Evolutionary conservation across 1,140 invertebrate species (phyloP), one percentile per base, ranked within the genome.

Genomic region (Microplitis mediator): DNA sequence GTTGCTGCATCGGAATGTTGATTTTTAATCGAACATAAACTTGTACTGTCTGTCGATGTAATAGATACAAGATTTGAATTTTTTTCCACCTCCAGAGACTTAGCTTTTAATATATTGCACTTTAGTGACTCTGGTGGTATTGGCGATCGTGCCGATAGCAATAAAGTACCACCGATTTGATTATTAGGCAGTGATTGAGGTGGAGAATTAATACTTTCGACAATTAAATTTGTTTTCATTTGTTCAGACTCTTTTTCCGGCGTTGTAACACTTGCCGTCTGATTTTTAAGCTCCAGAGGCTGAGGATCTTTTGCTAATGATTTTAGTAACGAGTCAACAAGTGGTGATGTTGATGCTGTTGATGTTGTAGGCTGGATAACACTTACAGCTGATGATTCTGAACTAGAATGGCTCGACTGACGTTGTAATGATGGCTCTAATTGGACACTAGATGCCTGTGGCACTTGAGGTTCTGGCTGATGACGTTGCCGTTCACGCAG

Each of bases 81-180:
- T 63, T 86, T 86, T 4, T 77, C 79, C 35, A 82, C 79, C 34
- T 87, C 84, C 5, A 85, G 79, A 56, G 81, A 79, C 75, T 84
- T 86, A 3, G 85, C 95, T 90, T 98, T 98, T 39, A 97, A 86
- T 82, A 98, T 97, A 88, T 98, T 98, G 86, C 95, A 97, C 87
- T 98, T 98, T 60, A 97, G 90, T 79, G 96, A 93, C 72, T 96
- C 95, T 1, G 94, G 93, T 45, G 95, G 95, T 45, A 97, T 89
- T 77, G 82, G 88, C 75, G 83, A 90, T 80, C 76, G 85, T 73
- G 73, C 88, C 74, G 78, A 87, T 80, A 80, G 81, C 76, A 82
- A 86, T 78, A 80, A 83, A 79, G 78, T 87, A 82, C 79, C 81
- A 68, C 79, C 79, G 76, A 89, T 75, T 78, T 84, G 79, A 85